A percentile compares a stretch with the other conserved stretches of the same genome.
Evolutionary conservation across 2,113 vertebrate genomes (phyloP).

Genomic region (Oenanthe oenanthe): DNA sequence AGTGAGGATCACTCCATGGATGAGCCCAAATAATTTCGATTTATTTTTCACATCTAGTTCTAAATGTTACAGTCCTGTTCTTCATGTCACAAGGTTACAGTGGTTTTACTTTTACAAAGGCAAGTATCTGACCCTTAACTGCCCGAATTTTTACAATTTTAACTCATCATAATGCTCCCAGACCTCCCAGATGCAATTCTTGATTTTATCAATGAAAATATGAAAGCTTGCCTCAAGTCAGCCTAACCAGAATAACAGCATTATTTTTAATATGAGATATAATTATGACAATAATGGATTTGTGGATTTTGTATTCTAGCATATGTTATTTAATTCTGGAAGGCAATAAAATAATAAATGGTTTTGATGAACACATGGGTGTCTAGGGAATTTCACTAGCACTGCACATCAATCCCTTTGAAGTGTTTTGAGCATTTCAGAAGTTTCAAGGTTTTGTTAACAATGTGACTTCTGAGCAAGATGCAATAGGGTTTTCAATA

Average conservation of each 20-base stretch:
- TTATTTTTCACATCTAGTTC: background rate
- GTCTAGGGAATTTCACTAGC: background rate
- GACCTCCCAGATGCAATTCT: background rate
- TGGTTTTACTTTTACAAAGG: background rate
- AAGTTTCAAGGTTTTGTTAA: background rate
- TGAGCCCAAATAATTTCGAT: background rate
- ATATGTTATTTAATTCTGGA: background rate
- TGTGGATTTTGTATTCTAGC: background rate
- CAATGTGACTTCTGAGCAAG: background rate
- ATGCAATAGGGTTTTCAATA: background rate
- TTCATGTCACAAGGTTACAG: background rate
- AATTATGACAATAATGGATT: background rate
- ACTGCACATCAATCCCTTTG: background rate
- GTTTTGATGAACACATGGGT: background rate
- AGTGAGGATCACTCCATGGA: background rate
- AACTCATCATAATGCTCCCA: background rate
- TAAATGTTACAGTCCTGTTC: background rate
- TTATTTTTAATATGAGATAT: background rate
- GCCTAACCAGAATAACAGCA: background rate
- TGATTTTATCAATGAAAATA: background rate
- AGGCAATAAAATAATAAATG: background rate
- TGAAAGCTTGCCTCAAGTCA: background rate
- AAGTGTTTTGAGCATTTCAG: background rate
- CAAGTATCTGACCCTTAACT: background rate
- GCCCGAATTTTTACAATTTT: background rate